These are phyloP conservation scores for Acanthosepion pharaonis DNA, from an alignment of 2,888 invertebrate genomes.

Conservation along the genomic window DNA sequence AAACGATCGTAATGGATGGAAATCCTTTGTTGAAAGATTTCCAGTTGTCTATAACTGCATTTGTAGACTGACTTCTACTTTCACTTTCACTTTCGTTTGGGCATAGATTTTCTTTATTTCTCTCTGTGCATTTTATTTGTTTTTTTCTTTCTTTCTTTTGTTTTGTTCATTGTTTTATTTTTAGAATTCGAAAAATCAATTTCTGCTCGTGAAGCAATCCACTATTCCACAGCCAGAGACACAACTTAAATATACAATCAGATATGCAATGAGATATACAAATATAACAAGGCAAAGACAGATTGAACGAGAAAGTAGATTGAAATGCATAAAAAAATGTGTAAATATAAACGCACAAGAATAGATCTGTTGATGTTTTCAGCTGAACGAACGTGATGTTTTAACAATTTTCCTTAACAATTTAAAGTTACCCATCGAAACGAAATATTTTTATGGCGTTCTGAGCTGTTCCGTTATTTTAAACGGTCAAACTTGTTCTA, in stretches of 20 bases:
- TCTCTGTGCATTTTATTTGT: neutral
- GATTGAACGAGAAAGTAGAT: neutral
- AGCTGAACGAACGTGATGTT: neutral
- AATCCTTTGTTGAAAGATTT: no score
- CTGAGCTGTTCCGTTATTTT: neutral
- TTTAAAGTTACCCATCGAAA: neutral
- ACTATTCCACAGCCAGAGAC: neutral
- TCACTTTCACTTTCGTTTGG: no score
- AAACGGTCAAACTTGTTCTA: no score
- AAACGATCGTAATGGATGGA: no score
- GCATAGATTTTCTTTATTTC: neutral
- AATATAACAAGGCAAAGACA: neutral
- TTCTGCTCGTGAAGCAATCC: constrained; percentile 21
- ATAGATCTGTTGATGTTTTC: neutral
- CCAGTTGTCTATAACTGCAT: no score
- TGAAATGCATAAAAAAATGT: neutral
- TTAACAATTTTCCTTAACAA: neutral
- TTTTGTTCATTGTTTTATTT: neutral
- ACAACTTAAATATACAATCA: neutral
- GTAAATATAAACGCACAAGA: neutral
- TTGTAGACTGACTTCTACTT: no score
- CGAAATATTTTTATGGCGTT: neutral
- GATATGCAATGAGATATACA: neutral
- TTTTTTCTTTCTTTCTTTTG: neutral
- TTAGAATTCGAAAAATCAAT: neutral